Evolutionary conservation across 1,140 invertebrate genomes (phyloP), one percentile per base, ranked within the genome.

Genomic region (Eriosoma lanigerum): DNA sequence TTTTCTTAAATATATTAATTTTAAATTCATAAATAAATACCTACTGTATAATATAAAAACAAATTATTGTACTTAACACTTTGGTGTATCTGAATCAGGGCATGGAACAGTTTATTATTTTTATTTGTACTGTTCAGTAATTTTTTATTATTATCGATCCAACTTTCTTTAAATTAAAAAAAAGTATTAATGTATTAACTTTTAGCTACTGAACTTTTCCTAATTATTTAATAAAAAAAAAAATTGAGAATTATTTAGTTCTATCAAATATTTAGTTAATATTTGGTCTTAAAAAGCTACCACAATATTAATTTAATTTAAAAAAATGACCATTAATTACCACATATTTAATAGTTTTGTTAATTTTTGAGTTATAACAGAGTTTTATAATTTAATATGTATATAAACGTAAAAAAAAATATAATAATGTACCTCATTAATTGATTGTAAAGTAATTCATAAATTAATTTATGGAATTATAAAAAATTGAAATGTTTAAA

Each of bases 21-120:
- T 29, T 6, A 72, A 72, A 72, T 72, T 72, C 10, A 50, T 12
- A 26, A 26, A 70, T 50, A 70, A 70, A 29, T 70, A 62, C n/a
- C n/a, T n/a, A n/a, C 21, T 78, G 75, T 78, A 78, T 62, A 60
- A 78, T 78, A 78, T 46, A 78, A 62, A 78, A 60, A 56, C 3
- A 75, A 58, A 44, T 29, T n/a, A 76, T 60, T 44, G 38, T 78
- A n/a, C n/a, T n/a, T n/a, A 78, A 62, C 32, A 78, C 38, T 62
- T 62, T 60, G 56, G 56, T 78, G 38, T 60, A 78, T 78, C 75
- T 78, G 75, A 60, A 78, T 46, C 75, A 78, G 75, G 75, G 75
- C 75, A 78, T 78, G 75, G 75, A 78, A 78, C 75, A 78, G 75
- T 78, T 78, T 78, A 48, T 29, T 26, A 24, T 48, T 52, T 15